Evolutionary conservation across 2,797 vertebrate species (phyloP), one percentile per base, ranked within the genome.

Genomic region (Galagoides demidoff): DNA sequence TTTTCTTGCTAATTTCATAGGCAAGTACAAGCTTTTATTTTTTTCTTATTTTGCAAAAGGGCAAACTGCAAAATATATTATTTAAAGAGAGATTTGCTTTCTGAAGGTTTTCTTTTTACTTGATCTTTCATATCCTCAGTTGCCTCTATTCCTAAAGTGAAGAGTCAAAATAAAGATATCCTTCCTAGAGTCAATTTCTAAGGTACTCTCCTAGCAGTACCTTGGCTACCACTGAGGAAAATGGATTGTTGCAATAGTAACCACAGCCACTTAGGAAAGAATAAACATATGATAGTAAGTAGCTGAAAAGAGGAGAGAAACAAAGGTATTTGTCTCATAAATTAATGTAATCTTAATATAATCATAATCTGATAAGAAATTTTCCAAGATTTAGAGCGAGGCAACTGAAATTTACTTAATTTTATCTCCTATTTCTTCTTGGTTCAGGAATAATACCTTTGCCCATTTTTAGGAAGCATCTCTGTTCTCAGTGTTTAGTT

Each of bases 361-460:
- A 52, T 31, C 34, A 14, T 13, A 39, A 68, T 64, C 10, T 27
- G 23, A 78, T 27, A 39, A 43, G 7, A 43, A n/a, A 10, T 19
- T 17, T 74, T 7, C 86, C 34, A 63, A 59, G 23, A 52, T 23
- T 43, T 0, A 27, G n/a, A 94, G 77, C 59, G 14, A 7, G 52
- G 81, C 14, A 19, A 79, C 0, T 0, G 6, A 20, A 0, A 19
- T 8, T 25, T 4, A 37, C 14, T 64, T 14, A 5, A 9, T 19
- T 22, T 27, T 52, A 88, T 79, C 57, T 83, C 31, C 27, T 76
- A 12, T 1, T n/a, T 22, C 85, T 85, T 64, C 27, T n/a, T 52
- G 59, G 55, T 79, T 74, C 92, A 52, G 57, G 63, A 77, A 37
- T 3, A 34, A 52, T 45, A 68, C 61, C 61, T 52, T 85, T 23